phyloP scores from a whole-genome alignment of 2,888 invertebrate species.

The Rhimphoctona megacephalus region DNA sequence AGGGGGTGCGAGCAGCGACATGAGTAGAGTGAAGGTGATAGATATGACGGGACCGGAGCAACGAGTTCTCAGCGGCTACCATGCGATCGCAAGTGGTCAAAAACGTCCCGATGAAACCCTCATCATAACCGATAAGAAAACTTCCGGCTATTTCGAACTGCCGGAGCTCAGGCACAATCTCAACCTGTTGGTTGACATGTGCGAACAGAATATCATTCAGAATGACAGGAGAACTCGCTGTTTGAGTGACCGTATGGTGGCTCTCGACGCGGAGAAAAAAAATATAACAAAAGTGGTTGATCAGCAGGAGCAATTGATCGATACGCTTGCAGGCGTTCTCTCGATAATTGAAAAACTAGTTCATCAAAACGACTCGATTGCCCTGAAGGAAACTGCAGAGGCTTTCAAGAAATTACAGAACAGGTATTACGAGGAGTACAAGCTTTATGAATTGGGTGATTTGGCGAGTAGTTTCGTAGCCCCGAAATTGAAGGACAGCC shows the following conservation, averaged over 20 bases:
- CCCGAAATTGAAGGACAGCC: conserved; percentile 91
- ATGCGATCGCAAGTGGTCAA: conserved; percentile 92
- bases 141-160: conserved; percentile 90
- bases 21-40: conserved; percentile 97
- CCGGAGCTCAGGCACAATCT: conserved; percentile 98
- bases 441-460: conserved; percentile 92
- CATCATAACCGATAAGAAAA: conserved; percentile 86
- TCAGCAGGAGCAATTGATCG: conserved; percentile 91
- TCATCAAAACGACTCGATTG: conserved; percentile 86
- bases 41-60: conserved; percentile 99
- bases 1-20: conserved; percentile 85
- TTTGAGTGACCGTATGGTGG: conserved; percentile 92
- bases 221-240: conserved; percentile 92
- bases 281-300: conserved; percentile 89
- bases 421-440: conserved; percentile 91
- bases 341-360: conserved; percentile 88
- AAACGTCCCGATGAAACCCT: conserved; percentile 87
- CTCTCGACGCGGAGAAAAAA: conserved; percentile 92
- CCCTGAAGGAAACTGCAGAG: conserved; percentile 87
- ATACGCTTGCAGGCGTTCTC: conserved; percentile 90
- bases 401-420: conserved; percentile 87
- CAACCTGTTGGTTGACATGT: conserved; percentile 95
- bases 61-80: conserved; percentile 96
- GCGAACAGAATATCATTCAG: conserved; percentile 97
- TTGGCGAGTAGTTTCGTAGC: conserved; percentile 94